Base-by-base conservation (phyloP, 2,113 vertebrate genomes). In the Triplophysa rosa region DNA sequence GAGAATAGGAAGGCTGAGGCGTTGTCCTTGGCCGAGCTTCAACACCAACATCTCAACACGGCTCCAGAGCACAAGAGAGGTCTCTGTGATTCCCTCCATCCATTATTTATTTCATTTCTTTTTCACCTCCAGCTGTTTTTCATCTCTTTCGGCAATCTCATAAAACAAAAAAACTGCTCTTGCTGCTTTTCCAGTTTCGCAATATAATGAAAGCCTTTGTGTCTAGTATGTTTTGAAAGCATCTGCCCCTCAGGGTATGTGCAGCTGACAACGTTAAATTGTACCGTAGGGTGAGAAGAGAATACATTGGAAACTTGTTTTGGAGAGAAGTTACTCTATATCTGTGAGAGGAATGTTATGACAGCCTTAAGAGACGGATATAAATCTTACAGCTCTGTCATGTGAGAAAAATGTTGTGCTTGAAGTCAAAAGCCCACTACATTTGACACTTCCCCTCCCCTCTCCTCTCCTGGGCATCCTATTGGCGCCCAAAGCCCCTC, bases 1-100 rank as follows among this genome's bases (percentile, higher is more conserved):
- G 29, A 42, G 29, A 67, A 42, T 4, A 12, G 42, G 42, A 64
- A 49, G 54, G 49, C 54, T 29, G 61, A 42, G 76, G 67, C 26
- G 52, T 74, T 75, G 82, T 71, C 67, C 71, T 76, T 85, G 75
- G 79, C 78, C 56, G 9, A 16, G 67, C 72, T 66, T 61, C 68
- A 77, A 37, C 81, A 67, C 81, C 70, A 69, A 80, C 56, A 58
- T 29, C 64, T 63, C 17, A 33, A 70, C 59, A 45, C 45, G 37
- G 72, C 70, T 67, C 69, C 24, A 23, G 61, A 52, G 69, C 54
- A 82, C 74, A 85, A 76, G 37, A 64, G 19, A 26, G 54, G n/a
- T n/a, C 9, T 76, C 40, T 79, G 70, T 79, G 65, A 49, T 42
- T 33, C 17, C 23, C 10, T 56, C 70, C 13, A 73, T 42, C 8